These are phyloP conservation scores for Macroglossus sobrinus DNA, from an alignment of 2,113 vertebrate genomes.

Conservation along the genomic window DNA sequence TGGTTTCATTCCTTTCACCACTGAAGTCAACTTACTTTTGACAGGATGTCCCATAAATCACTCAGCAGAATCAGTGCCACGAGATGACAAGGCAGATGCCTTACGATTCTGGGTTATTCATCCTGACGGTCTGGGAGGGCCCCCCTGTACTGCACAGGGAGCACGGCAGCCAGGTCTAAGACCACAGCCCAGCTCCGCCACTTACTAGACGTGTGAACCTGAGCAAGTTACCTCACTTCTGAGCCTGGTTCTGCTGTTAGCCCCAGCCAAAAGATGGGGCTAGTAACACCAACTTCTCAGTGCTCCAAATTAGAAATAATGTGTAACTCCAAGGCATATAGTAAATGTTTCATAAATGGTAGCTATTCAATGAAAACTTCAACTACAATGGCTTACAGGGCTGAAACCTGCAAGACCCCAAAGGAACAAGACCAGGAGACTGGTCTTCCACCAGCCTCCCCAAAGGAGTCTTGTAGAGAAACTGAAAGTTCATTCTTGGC, in stretches of 20 bases:
- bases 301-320: neutral
- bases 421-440: neutral
- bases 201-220: neutral
- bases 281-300: neutral
- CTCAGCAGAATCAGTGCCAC: neutral
- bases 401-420: neutral
- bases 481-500: constrained; percentile 77
- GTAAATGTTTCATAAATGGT: neutral
- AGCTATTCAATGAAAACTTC: neutral
- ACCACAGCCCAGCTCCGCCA: neutral
- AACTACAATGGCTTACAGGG: neutral
- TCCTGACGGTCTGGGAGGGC: neutral
- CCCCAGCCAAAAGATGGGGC: neutral
- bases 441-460: neutral
- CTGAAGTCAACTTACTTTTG: neutral
- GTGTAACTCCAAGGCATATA: neutral
- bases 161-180: neutral
- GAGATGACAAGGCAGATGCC: accelerated
- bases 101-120: neutral
- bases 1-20: neutral
- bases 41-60: neutral
- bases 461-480: constrained; percentile 65
- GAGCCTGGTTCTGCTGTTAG: neutral
- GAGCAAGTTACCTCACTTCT: neutral
- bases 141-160: accelerated